Conservation (phyloP, 2,888 invertebrate species). For the Branchinecta sandiegonensis region DNA sequence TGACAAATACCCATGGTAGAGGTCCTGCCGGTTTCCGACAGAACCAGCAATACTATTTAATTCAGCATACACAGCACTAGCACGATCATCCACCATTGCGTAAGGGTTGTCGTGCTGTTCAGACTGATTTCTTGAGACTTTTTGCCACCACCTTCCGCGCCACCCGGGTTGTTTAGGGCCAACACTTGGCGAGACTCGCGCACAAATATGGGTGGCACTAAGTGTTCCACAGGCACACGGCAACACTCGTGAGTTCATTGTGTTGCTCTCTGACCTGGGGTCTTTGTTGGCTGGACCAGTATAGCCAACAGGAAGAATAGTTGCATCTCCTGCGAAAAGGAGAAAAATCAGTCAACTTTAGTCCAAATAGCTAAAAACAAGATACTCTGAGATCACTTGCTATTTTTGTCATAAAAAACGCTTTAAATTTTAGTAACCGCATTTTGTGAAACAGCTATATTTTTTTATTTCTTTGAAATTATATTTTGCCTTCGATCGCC, state of each 20-base stretch:
- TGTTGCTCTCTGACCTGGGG: neutral
- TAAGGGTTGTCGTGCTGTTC: neutral
- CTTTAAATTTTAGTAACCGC: no score
- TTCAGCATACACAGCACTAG: slow-evolving; percentile 52
- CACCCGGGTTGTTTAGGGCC: neutral
- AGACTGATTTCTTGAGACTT: neutral
- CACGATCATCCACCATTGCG: slow-evolving; percentile 20
- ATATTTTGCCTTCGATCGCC: no score
- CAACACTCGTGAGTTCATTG: neutral
- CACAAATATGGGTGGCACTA: neutral
- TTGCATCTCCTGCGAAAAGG: neutral
- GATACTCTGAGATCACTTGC: no score
- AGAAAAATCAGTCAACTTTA: neutral
- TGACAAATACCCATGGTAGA: slow-evolving; percentile 19
- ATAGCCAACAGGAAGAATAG: neutral
- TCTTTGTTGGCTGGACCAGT: slow-evolving; percentile 10
- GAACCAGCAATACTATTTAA: slow-evolving; percentile 45
- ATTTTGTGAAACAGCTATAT: no score
- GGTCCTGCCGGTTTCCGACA: slow-evolving; percentile 29
- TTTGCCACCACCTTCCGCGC: slow-evolving; percentile 13
- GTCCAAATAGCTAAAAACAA: no score
- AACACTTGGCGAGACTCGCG: neutral
- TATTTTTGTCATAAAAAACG: no score
- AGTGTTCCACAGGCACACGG: slow-evolving; percentile 10
- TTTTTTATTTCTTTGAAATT: no score